Evolutionary conservation across 1,140 invertebrate species (phyloP), one percentile per base, ranked within the genome.

Genomic region (Bilobella aurantiaca): DNA sequence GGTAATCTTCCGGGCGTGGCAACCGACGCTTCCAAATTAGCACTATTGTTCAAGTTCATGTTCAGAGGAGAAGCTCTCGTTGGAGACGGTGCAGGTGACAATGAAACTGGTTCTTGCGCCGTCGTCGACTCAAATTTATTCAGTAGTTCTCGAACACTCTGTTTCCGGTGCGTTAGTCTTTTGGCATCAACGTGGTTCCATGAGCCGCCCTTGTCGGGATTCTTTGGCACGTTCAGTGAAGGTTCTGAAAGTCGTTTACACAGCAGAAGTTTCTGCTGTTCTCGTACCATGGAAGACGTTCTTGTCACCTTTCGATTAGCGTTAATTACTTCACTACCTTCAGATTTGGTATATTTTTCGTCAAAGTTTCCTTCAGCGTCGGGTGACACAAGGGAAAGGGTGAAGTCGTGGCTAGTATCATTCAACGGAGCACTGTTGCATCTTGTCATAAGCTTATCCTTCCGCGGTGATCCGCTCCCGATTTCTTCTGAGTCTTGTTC

Each of bases 81-180:
- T 3, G 64, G 47, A 30, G 63, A 58, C 25, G 30, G 1, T 1
- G 37, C 30, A 21, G 62, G 62, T 8, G 46, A 59, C 27, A 46
- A 21, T 27, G 28, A 18, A n/a, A 32, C 53, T 31, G 21, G 16
- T 30, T 57, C 27, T 16, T 57, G 18, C 58, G 61, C n/a, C n/a
- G n/a, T 67, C 27, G 62, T 67, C 21, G 68, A 57, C 65, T 79
- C 77, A 69, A 79, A 79, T 62, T 75, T 75, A 23, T 74, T 77
- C 32, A 79, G 66, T 14, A 79, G 67, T 60, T 79, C 77, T 68
- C 75, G 75, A 12, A 79, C 76, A 69, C 75, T 79, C 27, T 75
- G 63, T 25, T 77, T 76, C 21, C 75, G 71, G 31, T 76, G 74
- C 18, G 73, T 67, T 25, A 74, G 64, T 23, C 70, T 16, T 60